These are phyloP conservation scores for Taeniopygia guttata DNA, from an alignment of 2,797 vertebrate species.

Conservation along the genomic window DNA sequence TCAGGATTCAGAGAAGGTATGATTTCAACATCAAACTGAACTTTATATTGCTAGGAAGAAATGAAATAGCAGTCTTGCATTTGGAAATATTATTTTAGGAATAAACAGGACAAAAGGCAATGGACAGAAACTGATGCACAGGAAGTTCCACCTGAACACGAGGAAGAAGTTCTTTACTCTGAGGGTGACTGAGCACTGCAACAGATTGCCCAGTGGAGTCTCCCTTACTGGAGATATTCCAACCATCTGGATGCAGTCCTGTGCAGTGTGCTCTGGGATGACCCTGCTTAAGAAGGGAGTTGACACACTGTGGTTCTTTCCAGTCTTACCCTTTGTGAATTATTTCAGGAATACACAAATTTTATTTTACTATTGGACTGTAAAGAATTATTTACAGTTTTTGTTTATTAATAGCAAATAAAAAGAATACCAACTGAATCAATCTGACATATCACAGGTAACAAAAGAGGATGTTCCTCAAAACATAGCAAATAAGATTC, in stretches of 20 bases:
- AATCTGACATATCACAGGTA: not conserved
- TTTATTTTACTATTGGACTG: conserved; percentile 12
- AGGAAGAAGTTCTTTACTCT: not conserved
- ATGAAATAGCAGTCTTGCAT: not conserved
- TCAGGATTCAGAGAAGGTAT: conserved; percentile 88
- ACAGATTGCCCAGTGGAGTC: not conserved
- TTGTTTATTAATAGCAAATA: not conserved
- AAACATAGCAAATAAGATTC: not conserved
- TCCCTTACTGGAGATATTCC: not conserved
- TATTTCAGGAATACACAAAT: not conserved
- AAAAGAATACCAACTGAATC: not conserved
- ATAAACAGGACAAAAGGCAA: not conserved
- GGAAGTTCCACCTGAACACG: not conserved
- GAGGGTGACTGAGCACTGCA: not conserved
- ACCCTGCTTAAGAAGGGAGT: not conserved
- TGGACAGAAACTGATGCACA: not conserved
- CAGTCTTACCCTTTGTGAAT: not conserved
- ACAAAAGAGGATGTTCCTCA: not conserved
- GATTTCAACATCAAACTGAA: not conserved
- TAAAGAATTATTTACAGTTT: not conserved
- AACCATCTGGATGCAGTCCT: not conserved
- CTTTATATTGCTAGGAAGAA: not conserved
- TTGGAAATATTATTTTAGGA: conserved; percentile 19
- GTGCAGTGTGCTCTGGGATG: not conserved
- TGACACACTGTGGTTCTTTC: not conserved